phyloP scores from a whole-genome alignment of 1,140 invertebrate species.

The Camponotus floridanus region DNA sequence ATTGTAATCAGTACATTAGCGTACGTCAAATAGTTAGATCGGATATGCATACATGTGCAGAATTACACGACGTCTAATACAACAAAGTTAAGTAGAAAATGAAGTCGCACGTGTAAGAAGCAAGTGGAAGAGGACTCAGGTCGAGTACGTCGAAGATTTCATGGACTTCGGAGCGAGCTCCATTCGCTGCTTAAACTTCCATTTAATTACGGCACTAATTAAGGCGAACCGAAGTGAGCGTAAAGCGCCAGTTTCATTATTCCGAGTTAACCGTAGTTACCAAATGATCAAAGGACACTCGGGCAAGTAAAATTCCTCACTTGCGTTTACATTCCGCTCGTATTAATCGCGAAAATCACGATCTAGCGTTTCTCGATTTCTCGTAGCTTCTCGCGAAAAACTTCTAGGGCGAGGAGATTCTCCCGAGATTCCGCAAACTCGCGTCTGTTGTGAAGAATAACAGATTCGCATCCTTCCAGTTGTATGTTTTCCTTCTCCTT shows the following conservation, averaged over 20 bases:
- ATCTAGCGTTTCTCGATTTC: neutral
- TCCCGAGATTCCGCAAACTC: neutral
- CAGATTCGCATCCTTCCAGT: no score
- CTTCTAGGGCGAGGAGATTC: neutral
- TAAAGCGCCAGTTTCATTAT: constrained; percentile 65
- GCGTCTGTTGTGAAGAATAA: constrained; percentile 35
- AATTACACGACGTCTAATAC: constrained; percentile 3
- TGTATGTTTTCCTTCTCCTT: neutral
- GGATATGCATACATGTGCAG: no score
- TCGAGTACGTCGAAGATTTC: constrained; percentile 58
- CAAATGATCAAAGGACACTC: constrained; percentile 66
- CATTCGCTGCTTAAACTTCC: constrained; percentile 61
- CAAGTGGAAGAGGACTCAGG: neutral
- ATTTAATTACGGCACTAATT: constrained; percentile 74
- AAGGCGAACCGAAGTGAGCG: constrained; percentile 65
- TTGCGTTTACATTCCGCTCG: neutral
- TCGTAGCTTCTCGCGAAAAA: neutral
- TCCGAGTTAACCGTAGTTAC: constrained; percentile 52
- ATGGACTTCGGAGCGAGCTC: neutral
- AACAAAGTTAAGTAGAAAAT: constrained; percentile 24
- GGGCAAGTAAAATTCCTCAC: constrained; percentile 38
- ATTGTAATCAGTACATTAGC: neutral
- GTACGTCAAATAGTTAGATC: neutral
- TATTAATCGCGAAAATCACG: constrained; percentile 46
- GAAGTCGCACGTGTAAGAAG: constrained; percentile 42